Base-by-base conservation (phyloP, 2,888 invertebrate species). In the Ceraclea dissimilis region DNA sequence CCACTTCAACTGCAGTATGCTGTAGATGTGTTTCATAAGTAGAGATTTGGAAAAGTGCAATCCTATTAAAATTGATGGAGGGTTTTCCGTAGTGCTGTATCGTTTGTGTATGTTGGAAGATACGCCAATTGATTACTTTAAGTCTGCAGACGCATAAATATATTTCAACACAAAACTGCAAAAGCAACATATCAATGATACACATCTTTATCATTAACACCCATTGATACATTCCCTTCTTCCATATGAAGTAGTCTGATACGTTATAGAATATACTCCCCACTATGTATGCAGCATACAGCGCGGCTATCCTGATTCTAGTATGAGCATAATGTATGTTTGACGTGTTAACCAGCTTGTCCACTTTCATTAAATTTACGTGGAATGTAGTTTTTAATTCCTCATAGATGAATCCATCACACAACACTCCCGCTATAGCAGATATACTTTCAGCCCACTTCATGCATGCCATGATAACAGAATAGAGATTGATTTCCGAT, bases 111-210 rank as follows among this genome's bases (percentile, higher is more conserved):
- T 26, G 16, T 13, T 39, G 39, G 16, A 13, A 39, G 13, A 39
- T 5, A 39, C 16, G 39, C 13, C 18, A 11, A 21, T 54, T 48
- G 16, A 54, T 39, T 5, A 54, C 39, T 39, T 39, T n/a, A 19
- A 54, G 54, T 54, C 54, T 13, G n/a, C 49, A 49, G 17, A 33
- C 33, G 34, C 48, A 49, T 13, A 49, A 54, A 33, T 34, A 54
- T 19, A 54, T 16, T 13, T 54, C 54, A 16, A 49, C 54, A 49
- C 22, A 34, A 54, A 49, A 54, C 49, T 54, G 54, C 22, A 54
- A 54, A 19, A 48, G 39, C 8, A 49, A 39, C 39, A 54, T 33
- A 17, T 54, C 54, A 49, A 54, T 54, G 5, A 39, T 54, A 34
- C 39, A 49, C 54, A 54, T 49, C 16, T 48, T 54, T 6, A 49